These are phyloP conservation scores for Cyanoramphus novaezelandiae DNA, from an alignment of 2,113 vertebrate species.

Conservation along the genomic window DNA sequence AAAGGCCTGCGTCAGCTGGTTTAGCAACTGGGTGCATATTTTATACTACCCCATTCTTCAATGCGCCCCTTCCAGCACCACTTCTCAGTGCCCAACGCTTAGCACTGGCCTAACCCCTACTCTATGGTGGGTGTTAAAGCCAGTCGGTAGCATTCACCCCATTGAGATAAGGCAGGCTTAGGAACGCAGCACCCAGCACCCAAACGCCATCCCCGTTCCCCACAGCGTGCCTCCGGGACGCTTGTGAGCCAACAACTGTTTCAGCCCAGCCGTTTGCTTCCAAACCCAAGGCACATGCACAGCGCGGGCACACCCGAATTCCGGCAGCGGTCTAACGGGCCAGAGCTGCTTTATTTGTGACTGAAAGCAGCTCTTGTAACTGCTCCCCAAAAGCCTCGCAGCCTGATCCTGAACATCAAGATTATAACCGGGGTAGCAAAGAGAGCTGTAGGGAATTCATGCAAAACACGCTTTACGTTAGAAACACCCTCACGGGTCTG, in stretches of 20 bases:
- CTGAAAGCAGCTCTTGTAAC: not conserved
- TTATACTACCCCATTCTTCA: too few relatives aligned
- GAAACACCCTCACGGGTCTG: not conserved
- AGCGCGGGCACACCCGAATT: not conserved
- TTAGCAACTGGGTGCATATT: not conserved
- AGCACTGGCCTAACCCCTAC: not conserved
- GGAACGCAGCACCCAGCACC: not conserved
- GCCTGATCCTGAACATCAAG: not conserved
- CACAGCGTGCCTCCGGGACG: rapidly evolving
- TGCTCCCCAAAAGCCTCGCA: not conserved
- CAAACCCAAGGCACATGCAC: rapidly evolving
- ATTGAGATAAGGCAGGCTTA: rapidly evolving
- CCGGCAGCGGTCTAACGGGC: rapidly evolving
- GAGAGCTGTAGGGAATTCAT: rapidly evolving
- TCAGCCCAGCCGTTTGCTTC: rapidly evolving
- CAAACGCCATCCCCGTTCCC: rapidly evolving
- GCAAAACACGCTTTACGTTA: not conserved
- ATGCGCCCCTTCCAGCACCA: not conserved
- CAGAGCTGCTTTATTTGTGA: too few relatives aligned
- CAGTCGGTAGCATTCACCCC: not conserved
- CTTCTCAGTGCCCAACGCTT: not conserved
- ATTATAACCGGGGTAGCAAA: rapidly evolving
- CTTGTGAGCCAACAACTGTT: not conserved
- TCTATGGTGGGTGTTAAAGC: not conserved
- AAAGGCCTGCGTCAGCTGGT: not conserved